Conservation (phyloP, 2,888 invertebrate species). For the Andrena minutula region DNA sequence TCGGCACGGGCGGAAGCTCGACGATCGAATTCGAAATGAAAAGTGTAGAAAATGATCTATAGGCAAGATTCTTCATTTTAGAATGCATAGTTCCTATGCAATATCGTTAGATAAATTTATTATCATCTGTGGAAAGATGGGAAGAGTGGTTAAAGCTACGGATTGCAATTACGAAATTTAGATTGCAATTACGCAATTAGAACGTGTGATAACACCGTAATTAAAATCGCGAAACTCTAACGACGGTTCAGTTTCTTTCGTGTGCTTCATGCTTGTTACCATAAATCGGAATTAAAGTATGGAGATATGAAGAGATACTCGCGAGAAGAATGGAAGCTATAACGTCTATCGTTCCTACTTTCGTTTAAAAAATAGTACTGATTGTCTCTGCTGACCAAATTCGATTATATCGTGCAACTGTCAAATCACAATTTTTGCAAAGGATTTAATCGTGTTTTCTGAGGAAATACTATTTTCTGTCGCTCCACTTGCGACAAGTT, state of each 20-base stretch:
- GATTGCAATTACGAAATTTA: background rate
- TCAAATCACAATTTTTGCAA: background rate
- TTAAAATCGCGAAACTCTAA: slow-evolving; percentile 1
- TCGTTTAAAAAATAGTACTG: background rate
- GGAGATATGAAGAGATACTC: too few species aligned
- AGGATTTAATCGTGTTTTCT: background rate
- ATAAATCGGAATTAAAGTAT: too few species aligned
- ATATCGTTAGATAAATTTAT: too few species aligned
- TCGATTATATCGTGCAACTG: background rate
- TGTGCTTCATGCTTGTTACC: background rate
- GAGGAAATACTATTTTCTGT: background rate
- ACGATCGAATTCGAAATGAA: background rate
- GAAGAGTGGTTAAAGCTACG: slow-evolving; percentile 34
- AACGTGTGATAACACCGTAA: slow-evolving; percentile 54
- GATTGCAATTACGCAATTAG: slow-evolving; percentile 48
- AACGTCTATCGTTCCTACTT: background rate
- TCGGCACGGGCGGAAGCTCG: background rate
- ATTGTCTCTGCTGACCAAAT: background rate
- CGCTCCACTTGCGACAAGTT: background rate
- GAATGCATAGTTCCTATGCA: background rate
- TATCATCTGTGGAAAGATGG: background rate
- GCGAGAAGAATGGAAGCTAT: too few species aligned
- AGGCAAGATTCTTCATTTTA: background rate
- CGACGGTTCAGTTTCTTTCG: slow-evolving; percentile 1
- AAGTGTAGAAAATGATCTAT: background rate